Evolutionary conservation across 2,797 vertebrate genomes (phyloP).

Genomic region (Tragelaphus oryx): DNA sequence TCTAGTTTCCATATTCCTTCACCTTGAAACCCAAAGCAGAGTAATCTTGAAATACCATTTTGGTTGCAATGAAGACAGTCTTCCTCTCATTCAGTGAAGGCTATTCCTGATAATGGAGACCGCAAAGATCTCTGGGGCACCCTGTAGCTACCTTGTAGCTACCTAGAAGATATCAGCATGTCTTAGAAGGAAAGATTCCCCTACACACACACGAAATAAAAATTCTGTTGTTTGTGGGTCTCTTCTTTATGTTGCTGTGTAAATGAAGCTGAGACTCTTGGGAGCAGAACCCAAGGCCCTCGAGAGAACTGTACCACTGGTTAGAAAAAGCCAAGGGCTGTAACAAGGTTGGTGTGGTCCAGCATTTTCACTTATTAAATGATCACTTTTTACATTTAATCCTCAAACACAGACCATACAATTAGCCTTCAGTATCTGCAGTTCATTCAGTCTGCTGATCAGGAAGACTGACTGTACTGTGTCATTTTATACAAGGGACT

Average conservation of each 20-base stretch:
- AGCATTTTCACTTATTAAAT: not conserved
- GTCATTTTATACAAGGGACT: not conserved
- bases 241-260: not conserved
- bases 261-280: not conserved
- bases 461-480: not conserved
- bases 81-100: conserved; percentile 39
- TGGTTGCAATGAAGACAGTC: conserved; percentile 1
- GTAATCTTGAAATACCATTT: conserved; percentile 45
- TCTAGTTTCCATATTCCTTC: conserved; percentile 1
- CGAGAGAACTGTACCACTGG: rapidly evolving
- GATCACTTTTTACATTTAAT: not conserved
- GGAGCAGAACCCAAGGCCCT: not conserved
- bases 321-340: not conserved
- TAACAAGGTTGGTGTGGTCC: not conserved
- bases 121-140: conserved; percentile 23
- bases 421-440: not conserved
- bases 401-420: not conserved
- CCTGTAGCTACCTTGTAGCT: not conserved
- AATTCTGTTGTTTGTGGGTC: not conserved
- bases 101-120: conserved; percentile 27
- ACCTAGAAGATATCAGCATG: not conserved
- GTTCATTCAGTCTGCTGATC: not conserved
- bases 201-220: not conserved
- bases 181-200: not conserved
- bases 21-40: not conserved